Evolutionary conservation across 2,113 vertebrate species (phyloP), one percentile per base, ranked within the genome.

Genomic region (Prochilodus magdalenae): DNA sequence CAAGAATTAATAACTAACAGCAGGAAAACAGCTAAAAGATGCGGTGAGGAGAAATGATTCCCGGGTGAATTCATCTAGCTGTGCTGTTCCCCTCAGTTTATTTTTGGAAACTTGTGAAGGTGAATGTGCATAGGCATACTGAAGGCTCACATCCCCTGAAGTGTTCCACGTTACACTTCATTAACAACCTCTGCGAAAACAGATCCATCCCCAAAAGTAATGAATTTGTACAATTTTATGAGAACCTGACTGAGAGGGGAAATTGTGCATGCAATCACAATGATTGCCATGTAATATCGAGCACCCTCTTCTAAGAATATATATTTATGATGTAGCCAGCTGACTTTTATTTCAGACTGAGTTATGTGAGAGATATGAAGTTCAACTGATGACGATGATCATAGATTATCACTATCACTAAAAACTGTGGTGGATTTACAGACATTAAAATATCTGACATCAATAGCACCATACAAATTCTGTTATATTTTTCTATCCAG

Each of bases 1-100:
- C 26, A 47, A 59, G 70, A 36, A 49, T 33, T 49, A 73, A 73
- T 73, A n/a, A 36, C 71, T 80, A 27, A 51, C 69, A 80, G 57
- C 20, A 73, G 44, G 24, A 27, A 51, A 49, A 27, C 11, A 73
- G 40, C 70, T 73, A 51, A 73, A 26, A 51, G 24, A 51, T 12
- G 1, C 2, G 5, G 8, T 60, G 1, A 11, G 24, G 57, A 60
- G n/a, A 60, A 60, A 10, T 24, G 57, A 60, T 18, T 60, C 57
- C 24, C 22, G 6, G 3, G 57, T 24, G 57, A n/a, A 6, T 57
- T n/a, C 7, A 22, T 26, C n/a, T 24, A 60, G 57, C 57, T 60
- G n/a, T 12, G 24, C 57, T 26, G 20, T n/a, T n/a, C n/a, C n/a
- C n/a, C 8, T 24, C 10, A 26, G 57, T n/a, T 13, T 60, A 60